Conservation (phyloP, 2,113 vertebrate genomes). For the Lepus americanus region DNA sequence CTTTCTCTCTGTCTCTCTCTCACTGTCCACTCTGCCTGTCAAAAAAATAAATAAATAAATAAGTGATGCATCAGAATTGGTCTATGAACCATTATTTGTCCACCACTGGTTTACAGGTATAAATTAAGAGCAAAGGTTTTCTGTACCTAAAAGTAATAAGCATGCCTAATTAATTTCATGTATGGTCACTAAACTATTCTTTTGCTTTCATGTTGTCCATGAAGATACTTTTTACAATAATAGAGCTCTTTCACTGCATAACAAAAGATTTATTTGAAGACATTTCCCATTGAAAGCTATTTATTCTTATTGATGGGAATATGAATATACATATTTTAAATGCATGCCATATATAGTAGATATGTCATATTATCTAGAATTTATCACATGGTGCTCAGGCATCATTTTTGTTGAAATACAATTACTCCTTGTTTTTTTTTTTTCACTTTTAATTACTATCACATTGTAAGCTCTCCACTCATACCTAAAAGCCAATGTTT, state of each 20-base stretch:
- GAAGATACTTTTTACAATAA: background rate
- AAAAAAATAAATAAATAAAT: background rate
- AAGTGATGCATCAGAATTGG: background rate
- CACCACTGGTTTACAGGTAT: background rate
- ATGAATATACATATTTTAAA: background rate
- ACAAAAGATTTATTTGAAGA: background rate
- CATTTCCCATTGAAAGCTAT: background rate
- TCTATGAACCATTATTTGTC: background rate
- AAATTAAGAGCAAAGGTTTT: background rate
- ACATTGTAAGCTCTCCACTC: background rate
- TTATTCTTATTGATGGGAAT: background rate
- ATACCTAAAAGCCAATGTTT: constrained; percentile 17
- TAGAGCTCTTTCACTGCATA: background rate
- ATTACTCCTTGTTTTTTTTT: background rate
- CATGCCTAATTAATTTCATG: background rate
- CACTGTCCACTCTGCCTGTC: too few relatives aligned
- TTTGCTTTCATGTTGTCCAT: background rate
- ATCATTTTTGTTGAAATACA: background rate
- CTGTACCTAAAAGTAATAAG: background rate
- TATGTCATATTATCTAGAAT: background rate
- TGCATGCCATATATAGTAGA: background rate
- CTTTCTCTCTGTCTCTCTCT: too few relatives aligned
- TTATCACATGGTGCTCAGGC: background rate
- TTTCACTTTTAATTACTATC: background rate
- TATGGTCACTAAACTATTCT: background rate